Evolutionary conservation across 2,113 vertebrate genomes (phyloP).

Genomic region (Dicrurus megarhynchus): DNA sequence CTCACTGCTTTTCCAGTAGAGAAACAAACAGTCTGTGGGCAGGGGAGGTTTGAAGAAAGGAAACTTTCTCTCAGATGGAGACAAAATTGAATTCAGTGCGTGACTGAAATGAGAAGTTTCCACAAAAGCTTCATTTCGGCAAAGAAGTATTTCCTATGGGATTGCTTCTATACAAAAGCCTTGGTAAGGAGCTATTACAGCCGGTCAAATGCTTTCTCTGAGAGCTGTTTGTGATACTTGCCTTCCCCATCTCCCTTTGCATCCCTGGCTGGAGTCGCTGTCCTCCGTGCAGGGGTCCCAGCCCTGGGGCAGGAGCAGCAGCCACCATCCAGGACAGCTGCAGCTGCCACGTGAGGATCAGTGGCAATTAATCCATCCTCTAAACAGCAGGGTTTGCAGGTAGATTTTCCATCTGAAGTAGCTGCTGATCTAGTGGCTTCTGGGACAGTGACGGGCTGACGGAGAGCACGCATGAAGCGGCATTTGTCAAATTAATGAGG

Average conservation of each 20-base stretch:
- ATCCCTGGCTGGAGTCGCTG: neutral
- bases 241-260: neutral
- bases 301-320: neutral
- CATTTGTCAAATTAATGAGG: slow-evolving; percentile 61
- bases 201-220: neutral
- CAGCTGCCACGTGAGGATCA: neutral
- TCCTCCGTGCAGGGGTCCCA: accelerated
- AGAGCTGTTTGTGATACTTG: neutral
- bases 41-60: neutral
- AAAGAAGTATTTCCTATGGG: neutral
- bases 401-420: slow-evolving; percentile 28
- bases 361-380: neutral
- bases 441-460: slow-evolving; percentile 26
- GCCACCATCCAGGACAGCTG: neutral
- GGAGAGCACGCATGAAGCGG: neutral
- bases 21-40: neutral
- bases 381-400: slow-evolving; percentile 24
- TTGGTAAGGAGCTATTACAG: neutral
- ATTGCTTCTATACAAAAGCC: neutral
- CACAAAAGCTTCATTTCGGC: slow-evolving; percentile 33
- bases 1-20: neutral
- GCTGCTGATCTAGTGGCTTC: slow-evolving; percentile 8
- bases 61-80: slow-evolving; percentile 7
- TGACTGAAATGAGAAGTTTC: slow-evolving; percentile 24
- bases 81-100: slow-evolving; percentile 17